Base-by-base conservation (phyloP, 2,113 vertebrate genomes). In the Mormyrus lacerda region DNA sequence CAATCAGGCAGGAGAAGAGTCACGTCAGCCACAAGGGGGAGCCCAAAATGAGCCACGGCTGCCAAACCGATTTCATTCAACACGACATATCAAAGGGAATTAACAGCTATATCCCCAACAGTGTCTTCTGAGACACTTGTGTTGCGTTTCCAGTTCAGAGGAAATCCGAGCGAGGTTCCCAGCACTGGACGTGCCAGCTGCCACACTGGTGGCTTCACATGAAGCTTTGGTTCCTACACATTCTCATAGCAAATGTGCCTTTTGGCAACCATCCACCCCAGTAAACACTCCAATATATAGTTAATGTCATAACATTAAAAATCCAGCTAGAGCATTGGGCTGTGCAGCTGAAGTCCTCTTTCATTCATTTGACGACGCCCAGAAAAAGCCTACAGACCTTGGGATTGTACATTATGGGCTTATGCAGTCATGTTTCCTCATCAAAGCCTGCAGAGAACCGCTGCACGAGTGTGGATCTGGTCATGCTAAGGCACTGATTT, bases 1-100 rank as follows among this genome's bases (percentile, higher is more conserved):
- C 90, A 11, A 87, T 87, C 92, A 93, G 94, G 95, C 95, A 94
- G 95, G 90, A 94, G 83, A 42, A 95, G 93, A 95, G 93, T 92
- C 94, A 92, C 94, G 94, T 94, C 94, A 95, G 91, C 92, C 83
- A 88, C 50, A 61, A 94, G 94, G 93, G 95, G 91, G 90, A 90
- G 85, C 79, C 91, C 88, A 89, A 90, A 92, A 58, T 90, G 93
- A 93, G 93, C 91, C 69, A 90, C 90, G 91, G 86, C 88, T 48
- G 88, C 89, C 13, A 90, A 92, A 94, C 91, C 44, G 50, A 91
- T 90, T 94, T 90, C 90, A 93, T 91, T 94, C 90, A 89, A 89
- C 90, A 90, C 84, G 93, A 87, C 87, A 89, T 89, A 89, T 85
- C 61, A 91, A 88, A 87, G 87, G 91, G 89, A 90, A 88, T 89